Evolutionary conservation across 2,888 invertebrate species (phyloP).

Genomic region (Calameuta pallipes): DNA sequence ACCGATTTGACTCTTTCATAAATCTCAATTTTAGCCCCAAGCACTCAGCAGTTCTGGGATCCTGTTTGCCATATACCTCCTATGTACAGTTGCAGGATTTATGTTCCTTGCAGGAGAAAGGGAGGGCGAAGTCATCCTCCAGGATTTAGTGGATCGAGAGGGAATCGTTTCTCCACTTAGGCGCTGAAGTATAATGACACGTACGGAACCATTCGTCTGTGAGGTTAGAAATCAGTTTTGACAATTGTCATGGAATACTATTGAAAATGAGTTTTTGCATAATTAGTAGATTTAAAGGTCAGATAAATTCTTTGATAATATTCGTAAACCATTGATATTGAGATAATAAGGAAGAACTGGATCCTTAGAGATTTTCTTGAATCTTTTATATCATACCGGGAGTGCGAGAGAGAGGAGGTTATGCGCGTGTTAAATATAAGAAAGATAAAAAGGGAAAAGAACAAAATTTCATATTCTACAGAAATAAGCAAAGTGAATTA

Average conservation of each 20-base stretch:
- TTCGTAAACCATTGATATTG: neutral
- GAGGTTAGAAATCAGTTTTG: neutral
- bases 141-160: neutral
- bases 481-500: too few relatives aligned
- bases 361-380: neutral
- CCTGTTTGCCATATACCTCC: neutral
- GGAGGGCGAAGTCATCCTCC: neutral
- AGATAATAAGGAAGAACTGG: neutral
- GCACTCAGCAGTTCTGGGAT: neutral
- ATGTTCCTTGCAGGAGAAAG: neutral
- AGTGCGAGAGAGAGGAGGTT: neutral
- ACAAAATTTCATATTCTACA: too few relatives aligned
- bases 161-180: neutral
- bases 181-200: neutral
- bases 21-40: constrained; percentile 23
- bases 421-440: neutral
- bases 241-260: too few relatives aligned
- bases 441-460: too few relatives aligned
- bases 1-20: constrained; percentile 7
- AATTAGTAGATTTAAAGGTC: neutral
- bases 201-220: neutral
- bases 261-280: too few relatives aligned
- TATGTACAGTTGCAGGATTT: neutral
- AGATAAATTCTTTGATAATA: neutral
- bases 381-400: neutral